phyloP scores from a whole-genome alignment of 1,140 invertebrate genomes.

The Dinoponera quadriceps region DNA sequence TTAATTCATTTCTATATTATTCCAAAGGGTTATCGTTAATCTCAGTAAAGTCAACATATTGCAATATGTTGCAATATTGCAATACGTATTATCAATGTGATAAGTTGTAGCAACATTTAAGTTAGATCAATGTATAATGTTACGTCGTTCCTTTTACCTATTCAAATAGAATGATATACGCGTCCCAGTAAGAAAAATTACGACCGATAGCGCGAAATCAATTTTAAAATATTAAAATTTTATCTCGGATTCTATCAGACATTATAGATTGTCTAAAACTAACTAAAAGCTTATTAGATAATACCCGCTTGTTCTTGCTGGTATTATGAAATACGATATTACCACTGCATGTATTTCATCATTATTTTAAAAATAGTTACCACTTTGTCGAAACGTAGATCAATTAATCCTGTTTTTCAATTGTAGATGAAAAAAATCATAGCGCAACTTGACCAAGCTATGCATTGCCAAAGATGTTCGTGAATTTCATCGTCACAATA shows the following conservation, averaged over 20 bases:
- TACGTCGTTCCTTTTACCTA: not conserved
- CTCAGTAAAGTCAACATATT: constrained; percentile 10
- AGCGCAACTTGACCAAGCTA: not conserved
- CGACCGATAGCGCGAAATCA: too few relatives aligned
- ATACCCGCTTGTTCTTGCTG: not conserved
- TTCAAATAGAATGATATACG: not conserved
- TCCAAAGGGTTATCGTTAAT: not conserved
- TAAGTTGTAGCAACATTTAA: constrained; percentile 34
- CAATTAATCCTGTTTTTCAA: not conserved
- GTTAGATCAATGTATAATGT: not conserved
- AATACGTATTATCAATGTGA: constrained; percentile 18
- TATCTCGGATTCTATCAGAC: too few relatives aligned
- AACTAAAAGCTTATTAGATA: too few relatives aligned
- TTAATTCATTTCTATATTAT: constrained; percentile 25
- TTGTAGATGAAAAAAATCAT: constrained; percentile 12
- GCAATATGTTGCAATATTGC: constrained; percentile 1
- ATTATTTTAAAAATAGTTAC: constrained; percentile 3
- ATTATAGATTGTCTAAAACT: too few relatives aligned
- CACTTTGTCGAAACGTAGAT: not conserved
- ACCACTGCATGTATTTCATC: not conserved
- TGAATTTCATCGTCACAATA: constrained; percentile 16
- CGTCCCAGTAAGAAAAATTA: not conserved
- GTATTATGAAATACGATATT: not conserved
- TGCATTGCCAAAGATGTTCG: constrained; percentile 50
- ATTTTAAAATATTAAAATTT: too few relatives aligned